These are phyloP conservation scores for Bradysia coprophila DNA, from an alignment of 1,140 invertebrate species.

Conservation along the genomic window DNA sequence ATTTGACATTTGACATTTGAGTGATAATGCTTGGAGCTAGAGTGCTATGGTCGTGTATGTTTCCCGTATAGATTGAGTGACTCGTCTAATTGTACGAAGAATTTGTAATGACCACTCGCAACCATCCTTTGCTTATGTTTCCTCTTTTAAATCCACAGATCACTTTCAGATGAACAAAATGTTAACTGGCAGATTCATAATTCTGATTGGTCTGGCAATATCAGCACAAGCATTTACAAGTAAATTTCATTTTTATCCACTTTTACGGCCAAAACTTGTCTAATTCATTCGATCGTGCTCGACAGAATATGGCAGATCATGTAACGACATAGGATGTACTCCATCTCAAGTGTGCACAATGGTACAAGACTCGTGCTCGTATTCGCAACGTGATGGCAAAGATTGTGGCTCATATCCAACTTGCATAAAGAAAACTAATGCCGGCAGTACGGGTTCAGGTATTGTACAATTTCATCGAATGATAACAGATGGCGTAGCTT, in stretches of 20 bases:
- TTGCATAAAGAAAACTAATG: conserved; percentile 34
- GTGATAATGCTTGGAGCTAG: too few relatives aligned
- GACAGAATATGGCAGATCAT: conserved; percentile 53
- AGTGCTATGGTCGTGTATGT: too few relatives aligned
- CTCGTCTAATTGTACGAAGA: too few relatives aligned
- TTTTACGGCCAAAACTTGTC: background rate
- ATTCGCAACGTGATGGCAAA: conserved; percentile 27
- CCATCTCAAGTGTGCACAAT: conserved; percentile 51
- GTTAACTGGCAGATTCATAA: too few relatives aligned
- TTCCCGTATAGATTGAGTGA: too few relatives aligned
- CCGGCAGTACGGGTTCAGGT: conserved; percentile 10
- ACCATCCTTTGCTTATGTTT: too few relatives aligned
- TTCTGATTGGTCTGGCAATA: background rate
- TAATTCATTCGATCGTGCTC: conserved; percentile 10
- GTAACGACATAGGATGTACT: conserved; percentile 53
- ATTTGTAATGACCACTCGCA: too few relatives aligned
- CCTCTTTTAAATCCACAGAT: too few relatives aligned
- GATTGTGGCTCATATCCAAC: conserved; percentile 46
- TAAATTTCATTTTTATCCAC: background rate
- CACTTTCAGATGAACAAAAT: too few relatives aligned
- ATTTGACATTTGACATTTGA: too few relatives aligned
- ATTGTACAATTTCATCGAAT: conserved; percentile 22
- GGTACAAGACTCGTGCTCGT: conserved; percentile 44
- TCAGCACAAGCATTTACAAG: conserved; percentile 1
- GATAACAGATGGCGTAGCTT: background rate